phyloP scores from a whole-genome alignment of 2,113 vertebrate genomes.

The Phoenicopterus ruber region DNA sequence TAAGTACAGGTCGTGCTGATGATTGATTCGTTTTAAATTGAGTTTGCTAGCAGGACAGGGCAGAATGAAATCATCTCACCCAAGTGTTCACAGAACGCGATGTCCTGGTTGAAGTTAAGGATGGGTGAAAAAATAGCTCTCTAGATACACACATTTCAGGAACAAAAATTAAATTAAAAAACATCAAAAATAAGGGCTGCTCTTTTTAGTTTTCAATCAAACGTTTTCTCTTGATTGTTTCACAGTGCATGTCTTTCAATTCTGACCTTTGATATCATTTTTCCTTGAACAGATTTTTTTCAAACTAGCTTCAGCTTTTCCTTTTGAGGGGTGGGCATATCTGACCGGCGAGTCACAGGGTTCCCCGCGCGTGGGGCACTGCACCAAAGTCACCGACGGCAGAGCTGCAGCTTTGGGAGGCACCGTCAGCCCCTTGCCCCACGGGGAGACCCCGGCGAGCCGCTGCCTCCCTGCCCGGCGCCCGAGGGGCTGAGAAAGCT shows the following conservation, averaged over 20 bases:
- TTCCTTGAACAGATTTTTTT: background rate
- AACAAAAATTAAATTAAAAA: background rate
- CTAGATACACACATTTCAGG: background rate
- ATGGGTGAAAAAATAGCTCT: background rate
- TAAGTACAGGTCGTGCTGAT: rapidly evolving
- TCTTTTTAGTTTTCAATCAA: background rate
- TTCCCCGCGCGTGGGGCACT: rapidly evolving
- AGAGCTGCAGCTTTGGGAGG: background rate
- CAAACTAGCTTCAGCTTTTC: background rate
- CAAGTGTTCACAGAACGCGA: background rate
- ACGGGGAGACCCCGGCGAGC: rapidly evolving
- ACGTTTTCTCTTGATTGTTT: background rate
- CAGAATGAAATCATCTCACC: background rate
- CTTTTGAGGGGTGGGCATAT: background rate
- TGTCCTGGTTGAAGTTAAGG: background rate
- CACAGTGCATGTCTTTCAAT: background rate
- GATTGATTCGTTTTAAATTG: background rate
- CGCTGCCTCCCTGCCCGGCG: background rate
- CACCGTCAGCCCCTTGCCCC: background rate
- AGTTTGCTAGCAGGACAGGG: background rate
- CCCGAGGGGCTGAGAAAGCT: background rate
- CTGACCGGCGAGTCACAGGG: background rate
- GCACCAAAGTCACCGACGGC: background rate
- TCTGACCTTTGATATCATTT: background rate
- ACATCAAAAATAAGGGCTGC: background rate